Conservation (phyloP, 2,888 invertebrate genomes). For the Cosmopolites sordidus region DNA sequence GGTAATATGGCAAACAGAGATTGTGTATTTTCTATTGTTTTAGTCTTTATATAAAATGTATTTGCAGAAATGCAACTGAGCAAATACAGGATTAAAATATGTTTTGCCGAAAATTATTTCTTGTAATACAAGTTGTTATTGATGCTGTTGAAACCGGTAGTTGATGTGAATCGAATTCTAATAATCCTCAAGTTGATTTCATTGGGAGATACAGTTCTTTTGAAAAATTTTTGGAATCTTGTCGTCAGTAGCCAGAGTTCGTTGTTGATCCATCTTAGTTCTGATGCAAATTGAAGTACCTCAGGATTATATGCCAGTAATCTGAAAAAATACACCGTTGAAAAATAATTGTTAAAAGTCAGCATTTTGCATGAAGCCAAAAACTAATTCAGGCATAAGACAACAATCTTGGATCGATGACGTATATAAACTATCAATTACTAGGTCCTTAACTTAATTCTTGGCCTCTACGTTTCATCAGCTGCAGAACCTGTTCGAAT, state of each 20-base stretch:
- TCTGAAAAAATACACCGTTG: slow-evolving; percentile 53
- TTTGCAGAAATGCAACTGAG: too few species aligned
- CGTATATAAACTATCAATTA: too few species aligned
- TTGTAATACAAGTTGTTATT: slow-evolving; percentile 29
- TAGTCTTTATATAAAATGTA: too few species aligned
- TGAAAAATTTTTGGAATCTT: slow-evolving; percentile 77
- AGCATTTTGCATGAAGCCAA: too few species aligned
- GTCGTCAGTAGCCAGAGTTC: slow-evolving; percentile 71
- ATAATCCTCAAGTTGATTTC: slow-evolving; percentile 74
- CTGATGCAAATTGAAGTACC: slow-evolving; percentile 73
- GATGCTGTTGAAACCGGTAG: slow-evolving; percentile 8
- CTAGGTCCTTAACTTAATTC: too few species aligned
- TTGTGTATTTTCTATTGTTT: too few species aligned
- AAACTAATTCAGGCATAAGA: too few species aligned
- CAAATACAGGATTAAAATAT: too few species aligned
- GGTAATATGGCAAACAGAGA: too few species aligned
- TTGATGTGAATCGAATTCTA: slow-evolving; percentile 43
- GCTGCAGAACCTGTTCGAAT: too few species aligned
- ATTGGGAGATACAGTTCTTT: slow-evolving; percentile 59
- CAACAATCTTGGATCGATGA: too few species aligned
- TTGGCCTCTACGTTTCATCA: too few species aligned
- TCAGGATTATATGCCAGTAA: slow-evolving; percentile 69
- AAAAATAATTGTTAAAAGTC: not conserved
- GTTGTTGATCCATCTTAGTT: slow-evolving; percentile 63
- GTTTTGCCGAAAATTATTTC: not conserved